Base-by-base conservation (phyloP, 2,888 invertebrate species). In the Hypomecis punctinalis region DNA sequence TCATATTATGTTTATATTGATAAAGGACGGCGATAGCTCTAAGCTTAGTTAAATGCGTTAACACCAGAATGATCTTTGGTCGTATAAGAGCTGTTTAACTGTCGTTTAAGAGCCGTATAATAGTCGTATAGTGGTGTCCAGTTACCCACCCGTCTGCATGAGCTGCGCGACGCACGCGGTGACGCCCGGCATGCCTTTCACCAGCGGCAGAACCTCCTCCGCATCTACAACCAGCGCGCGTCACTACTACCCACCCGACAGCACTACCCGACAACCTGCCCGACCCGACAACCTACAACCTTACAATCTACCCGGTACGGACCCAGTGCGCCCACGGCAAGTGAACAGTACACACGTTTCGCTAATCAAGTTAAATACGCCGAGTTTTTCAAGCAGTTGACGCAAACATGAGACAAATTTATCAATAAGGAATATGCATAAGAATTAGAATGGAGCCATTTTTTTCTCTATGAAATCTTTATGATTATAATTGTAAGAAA, bases 141-240 rank as follows among this genome's bases (percentile, higher is more conserved):
- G 40, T 49, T 83, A 91, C 94, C 90, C 91, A 97, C 97, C 97
- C 82, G 95, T 95, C 75, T 95, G 95, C 85, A 95, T 94, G 85
- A 96, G 94, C 88, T 95, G 94, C 88, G 94, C 94, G 77, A 93
- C 83, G 85, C 89, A 83, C 75, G 87, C 83, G 65, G 92, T 93
- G 65, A 93, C 93, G 70, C 93, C 88, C 80, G 93, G 92, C 91
- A 93, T 89, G 73, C 93, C 93, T 85, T 93, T 93, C 79, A 90
- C 85, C 75, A 86, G 84, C 83, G 85, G 88, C 85, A 81, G 80
- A 82, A 66, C 71, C 75, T 67, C 79, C 83, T 67, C 80, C 76
- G 49, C 76, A 82, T 82, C 89, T 86, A 86, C 85, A 59, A 59
- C 52, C 40, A 40, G 61, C 61, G 55, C 58, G 48, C 40, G 58